Percentiles rank a stretch among this genome's conserved stretches.
Evolutionary conservation across 2,113 vertebrate species (phyloP).

Genomic region (Sclerurus mexicanus): DNA sequence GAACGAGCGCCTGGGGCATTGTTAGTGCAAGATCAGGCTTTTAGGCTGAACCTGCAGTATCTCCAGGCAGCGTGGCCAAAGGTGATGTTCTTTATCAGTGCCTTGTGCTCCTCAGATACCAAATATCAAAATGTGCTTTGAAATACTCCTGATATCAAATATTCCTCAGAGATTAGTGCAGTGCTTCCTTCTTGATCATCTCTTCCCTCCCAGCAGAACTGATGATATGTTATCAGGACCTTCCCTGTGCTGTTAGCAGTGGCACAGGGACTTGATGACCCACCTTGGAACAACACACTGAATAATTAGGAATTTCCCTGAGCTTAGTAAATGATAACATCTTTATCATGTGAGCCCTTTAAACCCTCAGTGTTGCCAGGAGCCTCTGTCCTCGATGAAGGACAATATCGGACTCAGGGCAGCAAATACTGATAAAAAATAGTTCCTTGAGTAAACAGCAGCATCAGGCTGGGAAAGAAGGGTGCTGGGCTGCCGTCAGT

Average conservation of each 20-base stretch:
- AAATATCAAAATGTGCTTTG: not conserved
- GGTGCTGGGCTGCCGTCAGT: not conserved
- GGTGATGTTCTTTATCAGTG: constrained; percentile 45
- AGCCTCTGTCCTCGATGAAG: not conserved
- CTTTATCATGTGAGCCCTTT: not conserved
- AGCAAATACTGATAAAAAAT: not conserved
- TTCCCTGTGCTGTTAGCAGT: not conserved
- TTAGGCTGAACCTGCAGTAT: accelerated
- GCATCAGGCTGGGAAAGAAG: accelerated
- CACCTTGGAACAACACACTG: not conserved
- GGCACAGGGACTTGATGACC: not conserved
- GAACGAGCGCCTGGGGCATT: accelerated
- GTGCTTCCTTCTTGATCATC: not conserved
- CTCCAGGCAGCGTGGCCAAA: constrained; percentile 26
- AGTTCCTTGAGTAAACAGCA: not conserved
- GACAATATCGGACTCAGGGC: not conserved
- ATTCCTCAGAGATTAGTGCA: not conserved
- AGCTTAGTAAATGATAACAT: not conserved
- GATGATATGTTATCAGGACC: constrained; percentile 3
- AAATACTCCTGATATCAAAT: not conserved
- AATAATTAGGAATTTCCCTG: not conserved
- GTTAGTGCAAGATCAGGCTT: not conserved
- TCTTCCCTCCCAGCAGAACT: not conserved
- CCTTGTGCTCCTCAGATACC: not conserved
- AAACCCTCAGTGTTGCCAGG: not conserved